These are phyloP conservation scores for Lithophane ornitopus DNA, from an alignment of 2,888 invertebrate genomes.

Conservation along the genomic window DNA sequence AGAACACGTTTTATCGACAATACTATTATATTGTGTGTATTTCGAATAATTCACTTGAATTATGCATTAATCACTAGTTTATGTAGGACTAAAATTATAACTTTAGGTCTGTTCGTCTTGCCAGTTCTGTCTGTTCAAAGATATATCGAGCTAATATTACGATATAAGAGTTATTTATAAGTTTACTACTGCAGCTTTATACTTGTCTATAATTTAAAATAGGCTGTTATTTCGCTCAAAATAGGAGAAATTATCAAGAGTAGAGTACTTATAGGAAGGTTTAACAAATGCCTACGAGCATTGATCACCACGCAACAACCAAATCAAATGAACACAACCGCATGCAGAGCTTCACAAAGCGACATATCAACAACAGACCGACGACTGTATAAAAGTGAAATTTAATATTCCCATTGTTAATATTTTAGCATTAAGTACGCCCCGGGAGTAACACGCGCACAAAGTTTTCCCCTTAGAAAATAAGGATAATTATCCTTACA, in stretches of 20 bases:
- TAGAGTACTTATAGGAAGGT: not conserved
- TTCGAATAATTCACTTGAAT: conserved; percentile 43
- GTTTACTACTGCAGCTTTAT: not conserved
- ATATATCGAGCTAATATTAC: not conserved
- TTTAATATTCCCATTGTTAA: conserved; percentile 79
- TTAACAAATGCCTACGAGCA: not conserved
- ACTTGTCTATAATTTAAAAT: too few relatives aligned
- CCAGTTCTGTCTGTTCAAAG: not conserved
- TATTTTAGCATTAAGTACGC: conserved; percentile 73
- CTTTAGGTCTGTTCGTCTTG: not conserved
- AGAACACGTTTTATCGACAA: conserved; percentile 55
- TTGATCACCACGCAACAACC: conserved; percentile 4
- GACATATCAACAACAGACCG: conserved; percentile 45
- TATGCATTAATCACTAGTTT: conserved; percentile 49
- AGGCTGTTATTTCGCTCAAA: not conserved
- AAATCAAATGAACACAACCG: conserved; percentile 37
- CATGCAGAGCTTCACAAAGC: conserved; percentile 19
- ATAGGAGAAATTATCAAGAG: not conserved
- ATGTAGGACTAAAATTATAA: conserved; percentile 25
- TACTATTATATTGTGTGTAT: conserved; percentile 46
- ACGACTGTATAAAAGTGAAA: conserved; percentile 64
- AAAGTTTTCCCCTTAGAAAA: conserved; percentile 81
- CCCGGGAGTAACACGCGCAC: conserved; percentile 75
- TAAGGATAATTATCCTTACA: conserved; percentile 76
- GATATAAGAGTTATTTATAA: too few relatives aligned